Evolutionary conservation across 1,140 invertebrate species (phyloP).

Genomic region (Whitmania pigra): DNA sequence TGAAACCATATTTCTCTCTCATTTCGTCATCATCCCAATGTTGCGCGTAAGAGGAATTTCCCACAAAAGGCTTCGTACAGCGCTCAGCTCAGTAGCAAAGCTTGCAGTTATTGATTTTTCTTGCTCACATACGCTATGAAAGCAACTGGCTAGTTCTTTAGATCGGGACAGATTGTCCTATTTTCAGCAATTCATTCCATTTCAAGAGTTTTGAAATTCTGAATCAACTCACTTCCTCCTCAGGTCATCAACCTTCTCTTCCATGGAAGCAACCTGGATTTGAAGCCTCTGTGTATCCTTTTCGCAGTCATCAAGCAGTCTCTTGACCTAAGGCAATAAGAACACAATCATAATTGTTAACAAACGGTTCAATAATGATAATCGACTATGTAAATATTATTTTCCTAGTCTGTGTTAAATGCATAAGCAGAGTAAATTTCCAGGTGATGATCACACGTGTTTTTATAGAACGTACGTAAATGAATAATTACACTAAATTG

Average conservation of each 20-base stretch:
- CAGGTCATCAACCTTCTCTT: constrained; percentile 34
- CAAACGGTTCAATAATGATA: background rate
- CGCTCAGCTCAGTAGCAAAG: too few species aligned
- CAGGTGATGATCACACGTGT: background rate
- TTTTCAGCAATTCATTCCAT: too few species aligned
- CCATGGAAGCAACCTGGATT: constrained; percentile 19
- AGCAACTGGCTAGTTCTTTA: too few species aligned
- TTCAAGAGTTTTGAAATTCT: too few species aligned
- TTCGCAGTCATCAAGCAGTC: constrained; percentile 27
- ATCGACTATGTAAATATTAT: background rate
- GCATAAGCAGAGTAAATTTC: background rate
- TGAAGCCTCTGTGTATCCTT: constrained; percentile 27
- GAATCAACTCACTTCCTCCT: constrained; percentile 34
- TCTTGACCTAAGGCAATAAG: constrained; percentile 26
- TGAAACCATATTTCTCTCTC: too few species aligned
- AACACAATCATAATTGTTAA: background rate
- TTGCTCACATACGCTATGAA: too few species aligned
- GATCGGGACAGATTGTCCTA: too few species aligned
- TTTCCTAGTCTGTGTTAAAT: background rate
- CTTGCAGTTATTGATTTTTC: too few species aligned
- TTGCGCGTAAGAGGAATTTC: too few species aligned
- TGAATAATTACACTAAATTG: background rate
- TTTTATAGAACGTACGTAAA: background rate
- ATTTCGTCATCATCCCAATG: too few species aligned
- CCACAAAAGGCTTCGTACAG: too few species aligned